phyloP scores from a whole-genome alignment of 2,797 vertebrate species.

The Catostomus latipinnis region DNA sequence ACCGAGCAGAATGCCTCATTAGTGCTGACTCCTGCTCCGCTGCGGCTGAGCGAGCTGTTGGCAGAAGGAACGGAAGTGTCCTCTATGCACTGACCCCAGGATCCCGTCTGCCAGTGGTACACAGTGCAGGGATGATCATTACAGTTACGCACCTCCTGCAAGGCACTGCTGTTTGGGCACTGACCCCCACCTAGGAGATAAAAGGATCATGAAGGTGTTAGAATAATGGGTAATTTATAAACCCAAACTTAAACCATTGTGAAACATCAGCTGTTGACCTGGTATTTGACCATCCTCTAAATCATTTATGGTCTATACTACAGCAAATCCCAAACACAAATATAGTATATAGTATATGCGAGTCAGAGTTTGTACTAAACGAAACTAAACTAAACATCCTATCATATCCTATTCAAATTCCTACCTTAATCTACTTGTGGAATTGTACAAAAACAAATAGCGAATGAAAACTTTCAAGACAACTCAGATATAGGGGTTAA shows the following conservation, averaged over 20 bases:
- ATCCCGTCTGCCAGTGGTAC: slow-evolving; percentile 95
- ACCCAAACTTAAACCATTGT: background rate
- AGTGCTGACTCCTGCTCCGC: slow-evolving; percentile 75
- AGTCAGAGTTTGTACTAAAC: too few relatives aligned
- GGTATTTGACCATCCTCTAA: background rate
- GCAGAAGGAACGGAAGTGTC: slow-evolving; percentile 87
- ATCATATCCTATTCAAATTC: too few relatives aligned
- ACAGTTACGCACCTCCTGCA: slow-evolving; percentile 91
- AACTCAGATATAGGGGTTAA: background rate
- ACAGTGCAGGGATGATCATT: slow-evolving; percentile 96
- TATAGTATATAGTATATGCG: too few relatives aligned
- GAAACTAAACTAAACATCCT: too few relatives aligned
- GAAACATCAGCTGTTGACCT: background rate
- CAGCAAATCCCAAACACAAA: too few relatives aligned
- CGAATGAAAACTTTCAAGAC: background rate
- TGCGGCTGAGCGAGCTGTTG: slow-evolving; percentile 80
- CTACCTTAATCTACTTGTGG: background rate
- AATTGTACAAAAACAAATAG: background rate
- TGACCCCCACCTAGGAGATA: slow-evolving; percentile 82
- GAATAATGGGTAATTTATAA: background rate
- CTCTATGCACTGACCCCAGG: slow-evolving; percentile 94
- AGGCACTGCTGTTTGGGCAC: slow-evolving; percentile 89
- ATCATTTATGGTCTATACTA: background rate
- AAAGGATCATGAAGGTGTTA: background rate
- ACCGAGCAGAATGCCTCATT: slow-evolving; percentile 82